Percentiles rank a stretch among this genome's conserved stretches.
These are phyloP conservation scores for Kryptopterus vitreolus DNA, from an alignment of 2,797 vertebrate genomes.

Conservation along the genomic window DNA sequence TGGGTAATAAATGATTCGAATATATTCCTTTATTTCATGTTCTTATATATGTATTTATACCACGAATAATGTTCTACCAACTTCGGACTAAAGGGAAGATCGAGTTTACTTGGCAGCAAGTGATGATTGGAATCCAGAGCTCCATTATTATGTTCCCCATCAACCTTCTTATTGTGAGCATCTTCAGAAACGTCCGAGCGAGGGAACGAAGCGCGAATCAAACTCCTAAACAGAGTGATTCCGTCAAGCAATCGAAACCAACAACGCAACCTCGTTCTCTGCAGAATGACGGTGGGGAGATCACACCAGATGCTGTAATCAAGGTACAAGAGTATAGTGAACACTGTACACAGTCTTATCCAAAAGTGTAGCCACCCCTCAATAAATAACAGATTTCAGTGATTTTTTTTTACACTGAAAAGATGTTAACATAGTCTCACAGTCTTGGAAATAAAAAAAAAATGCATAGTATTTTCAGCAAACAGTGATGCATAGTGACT, in stretches of 20 bases:
- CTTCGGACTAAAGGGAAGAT: constrained; percentile 80
- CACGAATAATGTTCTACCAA: neutral
- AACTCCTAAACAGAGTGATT: constrained; percentile 56
- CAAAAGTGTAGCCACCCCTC: no score
- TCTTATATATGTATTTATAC: neutral
- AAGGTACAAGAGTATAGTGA: constrained; percentile 70
- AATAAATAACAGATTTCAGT: no score
- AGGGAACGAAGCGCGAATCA: constrained; percentile 58
- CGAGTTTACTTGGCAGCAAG: constrained; percentile 95
- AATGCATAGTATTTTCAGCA: no score
- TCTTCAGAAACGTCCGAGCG: constrained; percentile 85
- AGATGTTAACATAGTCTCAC: no score
- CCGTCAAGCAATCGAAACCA: constrained; percentile 69
- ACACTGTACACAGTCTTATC: no score
- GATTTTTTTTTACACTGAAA: no score
- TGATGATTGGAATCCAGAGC: constrained; percentile 92
- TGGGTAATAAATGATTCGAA: constrained; percentile 74
- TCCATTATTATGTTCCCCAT: constrained; percentile 95
- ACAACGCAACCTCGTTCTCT: constrained; percentile 65
- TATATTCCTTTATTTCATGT: neutral
- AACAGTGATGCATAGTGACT: no score
- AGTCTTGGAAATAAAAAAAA: no score
- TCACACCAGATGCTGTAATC: constrained; percentile 85
- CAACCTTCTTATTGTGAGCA: constrained; percentile 93
- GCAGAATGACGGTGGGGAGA: constrained; percentile 67